phyloP scores from a whole-genome alignment of 2,888 invertebrate species.

The Ommatoiulus sabulosus region DNA sequence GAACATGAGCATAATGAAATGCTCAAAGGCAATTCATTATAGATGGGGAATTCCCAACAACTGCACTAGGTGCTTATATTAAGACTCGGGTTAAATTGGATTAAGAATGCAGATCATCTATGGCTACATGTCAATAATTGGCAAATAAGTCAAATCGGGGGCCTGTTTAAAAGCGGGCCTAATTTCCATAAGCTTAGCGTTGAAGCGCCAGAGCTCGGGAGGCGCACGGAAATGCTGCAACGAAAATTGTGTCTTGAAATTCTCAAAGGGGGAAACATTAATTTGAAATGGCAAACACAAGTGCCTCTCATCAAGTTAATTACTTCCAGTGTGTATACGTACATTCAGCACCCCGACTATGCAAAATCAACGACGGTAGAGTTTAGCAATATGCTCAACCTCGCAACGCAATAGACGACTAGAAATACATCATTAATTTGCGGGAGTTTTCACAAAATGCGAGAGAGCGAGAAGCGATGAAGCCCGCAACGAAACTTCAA shows the following conservation, averaged over 20 bases:
- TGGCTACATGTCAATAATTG: conserved; percentile 35
- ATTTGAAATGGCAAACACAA: conserved; percentile 48
- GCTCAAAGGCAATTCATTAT: too few relatives aligned
- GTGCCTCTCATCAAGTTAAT: conserved; percentile 48
- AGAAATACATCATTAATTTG: conserved; percentile 10
- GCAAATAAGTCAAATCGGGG: conserved; percentile 33
- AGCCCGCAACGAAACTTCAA: not conserved
- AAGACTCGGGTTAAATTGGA: not conserved
- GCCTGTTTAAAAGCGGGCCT: not conserved
- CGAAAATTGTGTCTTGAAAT: conserved; percentile 47
- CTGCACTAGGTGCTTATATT: not conserved
- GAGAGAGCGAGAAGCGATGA: conserved; percentile 20
- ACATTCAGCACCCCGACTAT: conserved; percentile 15
- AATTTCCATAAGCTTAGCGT: not conserved
- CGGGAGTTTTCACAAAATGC: not conserved
- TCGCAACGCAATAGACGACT: not conserved
- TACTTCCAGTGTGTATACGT: conserved; percentile 24
- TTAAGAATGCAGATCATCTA: conserved; percentile 27
- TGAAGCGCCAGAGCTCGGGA: not conserved
- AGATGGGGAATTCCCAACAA: not conserved
- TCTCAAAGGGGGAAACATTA: conserved; percentile 47
- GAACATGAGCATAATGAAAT: too few relatives aligned
- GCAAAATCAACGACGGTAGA: conserved; percentile 25
- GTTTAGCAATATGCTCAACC: conserved; percentile 19
- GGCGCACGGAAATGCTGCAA: not conserved